Evolutionary conservation across 2,797 vertebrate species (phyloP), one percentile per base, ranked within the genome.

Genomic region (Labroides dimidiatus): DNA sequence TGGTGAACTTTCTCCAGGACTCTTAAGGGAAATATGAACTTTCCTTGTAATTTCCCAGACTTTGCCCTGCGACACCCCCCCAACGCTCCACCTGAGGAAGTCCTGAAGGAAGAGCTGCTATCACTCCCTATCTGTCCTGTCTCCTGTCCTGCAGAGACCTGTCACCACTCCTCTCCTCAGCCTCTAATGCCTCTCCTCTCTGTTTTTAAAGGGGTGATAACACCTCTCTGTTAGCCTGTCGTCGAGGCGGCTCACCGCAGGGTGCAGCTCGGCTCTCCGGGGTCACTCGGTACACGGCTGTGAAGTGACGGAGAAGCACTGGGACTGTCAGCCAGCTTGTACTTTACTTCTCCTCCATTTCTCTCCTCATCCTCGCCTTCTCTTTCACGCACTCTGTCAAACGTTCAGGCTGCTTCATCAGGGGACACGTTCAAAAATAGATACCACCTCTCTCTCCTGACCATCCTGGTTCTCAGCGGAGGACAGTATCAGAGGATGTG

Each of bases 181-280:
- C 82, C 85, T 64, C 69, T 82, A 89, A 92, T 90, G 91, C 82
- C 70, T 61, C 61, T 75, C 67, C 74, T 71, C 85, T 77, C 74
- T 75, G 68, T 84, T 78, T 89, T 89, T 85, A 33, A 81, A 85
- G 82, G 61, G 70, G 77, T 78, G 88, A 90, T 87, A 87, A 87
- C 87, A 87, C 80, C 77, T 89, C 81, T 87, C 66, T 37, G 21
- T 9, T 76, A 42, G 77, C 68, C 78, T 80, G 82, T 84, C 81
- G 52, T 52, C 73, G 1, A 60, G 55, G 52, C 49, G 39, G 73
- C 78, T 80, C 78, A 33, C 30, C 52, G 0, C 65, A 15, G 78
- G 78, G 74, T 47, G 49, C 71, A 4, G 63, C 54, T 2, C 48
- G 7, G 67, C 69, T 81, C 74, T 67, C 58, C 1, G 23, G 17